Evolutionary conservation across 2,888 invertebrate species (phyloP), one percentile per base, ranked within the genome.

Genomic region (Eulithis prunata): DNA sequence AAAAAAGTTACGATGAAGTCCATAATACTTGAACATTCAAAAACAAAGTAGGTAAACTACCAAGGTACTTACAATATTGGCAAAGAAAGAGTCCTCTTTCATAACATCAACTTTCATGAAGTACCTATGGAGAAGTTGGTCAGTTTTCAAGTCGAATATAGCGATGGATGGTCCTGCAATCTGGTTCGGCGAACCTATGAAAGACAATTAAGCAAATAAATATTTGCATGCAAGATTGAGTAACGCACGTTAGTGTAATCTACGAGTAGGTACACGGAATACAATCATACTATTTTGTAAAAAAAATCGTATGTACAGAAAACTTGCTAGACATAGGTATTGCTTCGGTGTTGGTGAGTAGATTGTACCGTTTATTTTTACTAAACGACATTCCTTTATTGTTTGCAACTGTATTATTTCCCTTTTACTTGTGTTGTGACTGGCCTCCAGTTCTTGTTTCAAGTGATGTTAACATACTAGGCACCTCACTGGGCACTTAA

Each of bases 51-150:
- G n/a, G n/a, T n/a, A n/a, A n/a, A n/a, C 0, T 36, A 43, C 2
- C n/a, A 32, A 36, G 12, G 41, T 75, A 94, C 95, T 94, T 91
- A 96, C 95, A 76, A 97, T 94, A 81, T 97, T 97, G 3, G 97
- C 97, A 79, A 97, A 96, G 92, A 97, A 97, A 0, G 96, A 95
- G 71, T 95, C 95, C 59, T 96, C 95, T 76, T 96, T 96, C 79
- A 95, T 90, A 77, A 96, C 96, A 0, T 85, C 84, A 12, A 94
- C 91, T 78, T 96, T 96, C 77, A 97, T 94, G 61, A 93, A 90
- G 81, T 96, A 97, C 56, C 95, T 94, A 68, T 95, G 94, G 57
- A 97, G 79, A 56, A 97, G 88, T 80, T 94, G 90, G 80, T 97
- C 95, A 0, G 96, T 97, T 70, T 96, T 96, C 64, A 97, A 88